Base-by-base conservation (phyloP, 2,113 vertebrate genomes). In the Tretioscincus oriximinensis region DNA sequence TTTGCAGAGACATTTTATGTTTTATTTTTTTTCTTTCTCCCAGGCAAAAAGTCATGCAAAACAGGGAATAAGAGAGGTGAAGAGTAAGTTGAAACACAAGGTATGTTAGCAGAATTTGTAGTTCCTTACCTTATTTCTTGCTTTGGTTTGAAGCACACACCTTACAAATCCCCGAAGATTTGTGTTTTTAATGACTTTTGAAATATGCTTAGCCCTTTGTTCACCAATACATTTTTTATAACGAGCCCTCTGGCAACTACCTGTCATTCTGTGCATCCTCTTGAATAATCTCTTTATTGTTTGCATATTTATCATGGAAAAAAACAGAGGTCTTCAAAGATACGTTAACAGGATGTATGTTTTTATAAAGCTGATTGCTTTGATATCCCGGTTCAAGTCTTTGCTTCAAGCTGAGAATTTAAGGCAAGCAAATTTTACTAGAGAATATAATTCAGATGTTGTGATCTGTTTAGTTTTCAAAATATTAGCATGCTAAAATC, bases 21-120 rank as follows among this genome's bases (percentile, higher is more conserved):
- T 76, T 81, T n/a, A n/a, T n/a, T 73, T 82, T 28, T 63, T 73
- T 4, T 83, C 85, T 66, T 67, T 93, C 85, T 91, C 87, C 84
- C 90, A 99, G 97, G 97, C 97, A 92, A 98, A 98, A 95, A 97
- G 91, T 93, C 97, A 99, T 22, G 98, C 98, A 51, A 99, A 95
- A 89, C 97, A 96, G 93, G 97, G 98, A 79, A 96, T 99, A 85
- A 97, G 95, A 81, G 97, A 97, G 88, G 96, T 99, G 91, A 99
- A 95, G 95, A 98, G 94, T 92, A 96, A 96, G 90, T 96, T 99
- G 8, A 98, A 96, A 91, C 95, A 97, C 60, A 98, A 96, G 97
- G 98, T 99, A 91, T 18, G 94, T 90, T 58, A 45, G 12, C 70
- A 60, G 20, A 73, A 22, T 85, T 88, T 66, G 71, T 86, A 77